A percentile compares a stretch with the other conserved stretches of the same genome.
These are phyloP conservation scores for Orthonevra nobilis DNA, from an alignment of 2,888 invertebrate genomes.

Conservation along the genomic window DNA sequence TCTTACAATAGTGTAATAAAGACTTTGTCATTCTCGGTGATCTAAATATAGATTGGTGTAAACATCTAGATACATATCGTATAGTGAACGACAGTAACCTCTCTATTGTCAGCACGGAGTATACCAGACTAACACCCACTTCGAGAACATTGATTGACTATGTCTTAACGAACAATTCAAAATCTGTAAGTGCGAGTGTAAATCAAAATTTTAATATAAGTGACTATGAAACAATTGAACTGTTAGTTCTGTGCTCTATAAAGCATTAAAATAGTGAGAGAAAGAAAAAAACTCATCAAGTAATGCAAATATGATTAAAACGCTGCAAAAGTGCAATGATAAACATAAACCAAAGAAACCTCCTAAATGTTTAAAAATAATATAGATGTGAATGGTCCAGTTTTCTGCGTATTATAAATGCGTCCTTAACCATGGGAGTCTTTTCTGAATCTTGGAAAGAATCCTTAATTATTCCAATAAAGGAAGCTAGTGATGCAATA, in stretches of 20 bases:
- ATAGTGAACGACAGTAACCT: conserved; percentile 6
- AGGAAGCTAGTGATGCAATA: too few relatives aligned
- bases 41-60: conserved; percentile 1
- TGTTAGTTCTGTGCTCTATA: background rate
- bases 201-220: background rate
- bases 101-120: background rate
- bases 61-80: background rate
- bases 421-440: too few relatives aligned
- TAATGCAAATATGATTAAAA: conserved; percentile 14
- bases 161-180: background rate
- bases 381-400: too few relatives aligned
- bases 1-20: background rate
- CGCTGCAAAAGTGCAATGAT: too few relatives aligned
- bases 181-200: background rate
- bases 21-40: background rate
- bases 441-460: too few relatives aligned
- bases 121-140: background rate
- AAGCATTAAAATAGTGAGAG: background rate
- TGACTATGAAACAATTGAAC: background rate
- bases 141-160: conserved; percentile 3
- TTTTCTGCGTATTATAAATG: too few relatives aligned
- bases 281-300: background rate
- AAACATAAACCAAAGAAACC: too few relatives aligned
- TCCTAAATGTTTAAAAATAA: too few relatives aligned
- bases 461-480: too few relatives aligned